Base-by-base conservation (phyloP, 1,140 invertebrate genomes). In the Catajapyx aquilonaris region DNA sequence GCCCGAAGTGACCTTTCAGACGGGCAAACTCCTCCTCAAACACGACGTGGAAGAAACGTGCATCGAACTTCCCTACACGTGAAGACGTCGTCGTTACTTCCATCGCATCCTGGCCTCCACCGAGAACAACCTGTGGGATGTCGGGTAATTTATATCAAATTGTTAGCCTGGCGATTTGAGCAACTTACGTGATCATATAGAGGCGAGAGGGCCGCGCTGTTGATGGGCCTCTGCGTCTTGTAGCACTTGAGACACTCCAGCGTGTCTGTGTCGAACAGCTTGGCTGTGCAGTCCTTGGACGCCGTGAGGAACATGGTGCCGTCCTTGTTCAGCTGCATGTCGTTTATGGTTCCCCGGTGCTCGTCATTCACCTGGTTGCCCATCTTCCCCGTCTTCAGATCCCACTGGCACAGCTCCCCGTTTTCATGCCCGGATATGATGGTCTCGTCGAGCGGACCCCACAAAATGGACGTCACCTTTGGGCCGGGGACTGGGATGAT, bases 1-100 rank as follows among this genome's bases (percentile, higher is more conserved):
- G 95, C 48, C 95, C 95, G 54, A 99, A 99, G 64, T 99, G 95
- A 34, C 93, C 94, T 57, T 98, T 98, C 0, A 99, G 76, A 37
- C 91, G 64, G 0, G 79, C 94, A 61, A 99, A 98, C 61, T 99
- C 95, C 60, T 99, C 93, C 63, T 98, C 94, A 56, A 95, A 98
- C n/a, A 99, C 77, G 31, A 97, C 57, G 60, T 98, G 93, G 69
- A 85, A 99, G 59, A 99, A 94, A 32, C 91, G 68, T 3, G 94
- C 88, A 57, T 98, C 94, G 53, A 98, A 99, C 65, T 98, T 97
- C 18, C 94, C 95, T 39, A 85, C 73, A 46, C 84, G 71, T 1
- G 90, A 76, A 0, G 87, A 91, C 0, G 93, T 97, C 4, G 88
- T 96, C 22, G 95, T 98, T 35, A 99, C 95, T 52, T 94, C 86